Evolutionary conservation across 1,140 invertebrate genomes (phyloP), one percentile per base, ranked within the genome.

Genomic region (silkworm (Bombyx mori)): DNA sequence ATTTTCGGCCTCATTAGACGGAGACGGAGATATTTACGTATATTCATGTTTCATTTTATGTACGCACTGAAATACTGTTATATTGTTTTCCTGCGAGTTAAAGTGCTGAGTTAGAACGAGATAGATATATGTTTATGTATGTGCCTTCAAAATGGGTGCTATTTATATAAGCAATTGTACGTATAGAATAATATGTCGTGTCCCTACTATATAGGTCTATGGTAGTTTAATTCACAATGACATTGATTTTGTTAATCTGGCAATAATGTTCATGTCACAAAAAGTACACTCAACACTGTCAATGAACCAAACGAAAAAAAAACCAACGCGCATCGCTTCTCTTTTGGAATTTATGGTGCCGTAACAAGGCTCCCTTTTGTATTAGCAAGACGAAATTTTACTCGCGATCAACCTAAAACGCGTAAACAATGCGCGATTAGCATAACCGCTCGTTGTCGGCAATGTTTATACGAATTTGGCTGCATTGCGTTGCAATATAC

Each of bases 301-400:
- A 82, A 82, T 82, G 63, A 82, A 70, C 74, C 72, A 63, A 66
- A 68, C 66, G 68, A 82, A 85, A 85, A 86, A 35, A 51, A 86
- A 85, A 83, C 64, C 75, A 84, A 79, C 75, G 79, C 82, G 81
- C 77, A 75, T 80, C 81, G 82, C 82, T 86, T 86, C 83, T 86
- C 83, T 85, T 86, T 86, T 85, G 82, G 82, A 84, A 85, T 86
- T 86, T 86, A 86, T 86, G 80, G 75, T 82, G 76, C 73, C 67
- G 83, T 84, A 85, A 87, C 82, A 87, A 87, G 83, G 83, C 82
- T 87, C 71, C 64, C 81, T 85, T 86, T 87, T 84, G 82, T 87
- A 66, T 82, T 80, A 77, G 65, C 76, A 56, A 56, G 73, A 71
- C 73, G 70, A 75, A 76, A 77, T 82, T 78, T 73, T 57, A 54